Percentiles rank a stretch among this genome's conserved stretches.
These are phyloP conservation scores for Leiothrix lutea DNA, from an alignment of 2,113 vertebrate genomes.

Conservation along the genomic window DNA sequence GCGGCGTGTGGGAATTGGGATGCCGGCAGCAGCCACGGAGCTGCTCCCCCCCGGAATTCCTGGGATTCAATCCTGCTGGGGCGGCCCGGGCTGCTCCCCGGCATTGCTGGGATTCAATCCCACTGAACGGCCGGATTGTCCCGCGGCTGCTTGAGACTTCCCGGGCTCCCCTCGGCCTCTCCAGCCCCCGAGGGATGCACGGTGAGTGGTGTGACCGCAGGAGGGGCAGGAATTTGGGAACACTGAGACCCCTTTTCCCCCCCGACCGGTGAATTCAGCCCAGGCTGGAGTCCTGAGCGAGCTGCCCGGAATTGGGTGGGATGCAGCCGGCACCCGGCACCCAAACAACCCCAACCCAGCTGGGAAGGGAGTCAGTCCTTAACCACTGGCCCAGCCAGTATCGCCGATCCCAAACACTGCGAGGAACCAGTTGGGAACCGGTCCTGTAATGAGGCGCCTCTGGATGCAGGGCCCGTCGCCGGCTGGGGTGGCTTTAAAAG, in stretches of 20 bases:
- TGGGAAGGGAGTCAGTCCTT: not conserved
- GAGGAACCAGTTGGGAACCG: conserved; percentile 59
- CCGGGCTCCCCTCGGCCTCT: not conserved
- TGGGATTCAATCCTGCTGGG: conserved; percentile 16
- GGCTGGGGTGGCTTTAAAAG: not conserved
- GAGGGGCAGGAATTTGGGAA: not conserved
- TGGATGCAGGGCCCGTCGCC: not conserved
- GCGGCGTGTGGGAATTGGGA: not conserved
- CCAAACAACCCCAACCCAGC: not conserved
- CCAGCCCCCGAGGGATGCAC: not conserved
- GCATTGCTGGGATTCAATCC: not conserved
- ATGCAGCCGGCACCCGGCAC: not conserved
- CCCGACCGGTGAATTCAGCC: accelerated
- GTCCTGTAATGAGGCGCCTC: conserved; percentile 22
- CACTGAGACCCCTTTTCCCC: accelerated
- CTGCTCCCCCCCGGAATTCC: conserved; percentile 4
- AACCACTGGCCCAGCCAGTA: conserved; percentile 41
- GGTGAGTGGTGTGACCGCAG: accelerated
- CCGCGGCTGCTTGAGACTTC: accelerated
- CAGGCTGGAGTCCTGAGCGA: not conserved
- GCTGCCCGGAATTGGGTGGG: not conserved
- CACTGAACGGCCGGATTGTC: not conserved
- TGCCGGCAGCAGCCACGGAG: not conserved
- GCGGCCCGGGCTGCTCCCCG: not conserved
- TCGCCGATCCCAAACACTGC: not conserved